Base-by-base conservation (phyloP, 2,888 invertebrate genomes). In the Hesperia comma region DNA sequence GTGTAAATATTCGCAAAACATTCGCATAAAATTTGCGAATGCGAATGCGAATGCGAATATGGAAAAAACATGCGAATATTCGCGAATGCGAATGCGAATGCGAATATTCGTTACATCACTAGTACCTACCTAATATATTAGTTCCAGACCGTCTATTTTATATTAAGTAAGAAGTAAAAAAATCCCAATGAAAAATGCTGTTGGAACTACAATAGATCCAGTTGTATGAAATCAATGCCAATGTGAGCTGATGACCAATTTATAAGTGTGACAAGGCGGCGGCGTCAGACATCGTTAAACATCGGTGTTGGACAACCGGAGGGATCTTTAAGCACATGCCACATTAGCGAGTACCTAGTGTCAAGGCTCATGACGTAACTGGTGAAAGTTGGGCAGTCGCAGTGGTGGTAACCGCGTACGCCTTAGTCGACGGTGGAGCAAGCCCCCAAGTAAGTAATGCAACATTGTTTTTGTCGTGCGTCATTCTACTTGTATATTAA, bases 361-460 rank as follows among this genome's bases (percentile, higher is more conserved):
- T 84, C 91, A 90, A 90, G 90, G 91, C 81, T 81, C 68, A 69
- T 90, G 88, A 87, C 82, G 90, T 86, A 92, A 90, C 70, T 63
- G 74, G 91, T 87, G 91, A 92, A 92, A 91, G 91, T 90, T 58
- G 64, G 69, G 74, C 63, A 68, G 72, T 66, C 68, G 68, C 67
- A 68, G 71, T 67, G 68, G 74, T 77, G 77, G 78, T 79, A 76
- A 74, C 68, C 68, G 78, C 70, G 73, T 72, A 77, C 76, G 78
- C 79, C 76, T 76, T 73, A 77, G 75, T 74, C 79, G 71, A 71
- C 72, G 67, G 63, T 70, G 69, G 63, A 72, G 55, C 67, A 70
- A 56, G 70, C 70, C 66, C 58, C 61, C 76, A 78, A 77, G 81
- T 81, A 68, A 82, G 66, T 66, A 19, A 61, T 4, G n/a, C 17